phyloP scores from a whole-genome alignment of 2,797 vertebrate species.

The Microtus obscurus region DNA sequence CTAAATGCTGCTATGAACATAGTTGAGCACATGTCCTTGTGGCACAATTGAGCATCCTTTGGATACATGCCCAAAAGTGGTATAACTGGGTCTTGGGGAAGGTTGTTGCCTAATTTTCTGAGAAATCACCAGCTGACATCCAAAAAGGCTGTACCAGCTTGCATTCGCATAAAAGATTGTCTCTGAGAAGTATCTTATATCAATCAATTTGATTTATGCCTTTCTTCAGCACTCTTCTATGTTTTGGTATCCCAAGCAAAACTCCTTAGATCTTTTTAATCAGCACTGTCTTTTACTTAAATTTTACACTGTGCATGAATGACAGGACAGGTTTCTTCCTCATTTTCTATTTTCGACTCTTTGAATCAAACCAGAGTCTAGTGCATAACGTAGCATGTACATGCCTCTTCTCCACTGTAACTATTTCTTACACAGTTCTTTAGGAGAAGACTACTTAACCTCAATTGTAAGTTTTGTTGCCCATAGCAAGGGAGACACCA shows the following conservation, averaged over 20 bases:
- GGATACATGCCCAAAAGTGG: too few species aligned
- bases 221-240: not conserved
- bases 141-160: too few species aligned
- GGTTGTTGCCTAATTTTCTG: too few species aligned
- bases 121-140: too few species aligned
- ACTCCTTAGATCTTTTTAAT: not conserved
- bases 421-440: not conserved
- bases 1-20: too few species aligned
- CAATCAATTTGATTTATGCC: not conserved
- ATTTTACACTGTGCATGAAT: not conserved
- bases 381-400: too few species aligned
- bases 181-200: too few species aligned
- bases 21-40: too few species aligned
- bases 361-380: not conserved
- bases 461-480: not conserved
- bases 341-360: too few species aligned
- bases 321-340: not conserved
- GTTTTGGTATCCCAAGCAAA: not conserved
- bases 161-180: not conserved
- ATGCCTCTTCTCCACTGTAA: not conserved
- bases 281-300: not conserved
- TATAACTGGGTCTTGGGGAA: too few species aligned
- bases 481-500: not conserved
- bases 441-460: too few species aligned
- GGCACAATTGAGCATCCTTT: too few species aligned